Base-by-base conservation (phyloP, 1,140 invertebrate species). In the Drosophila willistoni region DNA sequence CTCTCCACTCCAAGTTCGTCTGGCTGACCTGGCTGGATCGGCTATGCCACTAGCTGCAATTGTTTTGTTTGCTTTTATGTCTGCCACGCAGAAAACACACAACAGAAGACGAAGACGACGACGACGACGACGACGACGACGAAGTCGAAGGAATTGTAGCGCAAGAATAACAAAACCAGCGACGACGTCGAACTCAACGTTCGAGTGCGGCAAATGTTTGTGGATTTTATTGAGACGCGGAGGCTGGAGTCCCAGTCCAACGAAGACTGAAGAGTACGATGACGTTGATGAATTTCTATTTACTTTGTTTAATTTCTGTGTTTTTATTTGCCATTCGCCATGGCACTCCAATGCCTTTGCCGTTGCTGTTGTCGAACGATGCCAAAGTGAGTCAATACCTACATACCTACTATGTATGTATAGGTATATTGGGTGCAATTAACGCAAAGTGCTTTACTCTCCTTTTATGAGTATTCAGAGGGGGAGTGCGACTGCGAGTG, bases 231-330 rank as follows among this genome's bases (percentile, higher is more conserved):
- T 82, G 76, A 78, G 64, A 69, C 74, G 59, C 62, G 22, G 63
- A 60, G 57, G 55, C 55, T 17, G 25, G 10, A 5, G 36, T 39
- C 36, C 4, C 36, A 39, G 12, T 39, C 36, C 10, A 12, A 39
- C 36, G 36, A 39, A 63, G 73, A 71, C 63, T 57, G 63, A 63
- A 41, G 64, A 54, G 65, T 70, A 68, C 79, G 59, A 84, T 89
- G 84, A 89, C 84, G 84, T 79, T 89, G 84, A 89, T 89, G 84
- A 89, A 89, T 89, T 89, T 90, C 84, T 89, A 89, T 89, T 89
- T 89, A 89, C 84, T 89, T 81, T 89, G 84, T 81, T 89, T 89
- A 89, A 89, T 89, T 89, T 84, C 47, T 90, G 84, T 81, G 84
- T 81, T 89, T 89, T 89, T 89, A 89, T 89, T 89, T 89, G 84